These are phyloP conservation scores for Tympanuchus pallidicinctus DNA, from an alignment of 2,113 vertebrate species.

Conservation along the genomic window DNA sequence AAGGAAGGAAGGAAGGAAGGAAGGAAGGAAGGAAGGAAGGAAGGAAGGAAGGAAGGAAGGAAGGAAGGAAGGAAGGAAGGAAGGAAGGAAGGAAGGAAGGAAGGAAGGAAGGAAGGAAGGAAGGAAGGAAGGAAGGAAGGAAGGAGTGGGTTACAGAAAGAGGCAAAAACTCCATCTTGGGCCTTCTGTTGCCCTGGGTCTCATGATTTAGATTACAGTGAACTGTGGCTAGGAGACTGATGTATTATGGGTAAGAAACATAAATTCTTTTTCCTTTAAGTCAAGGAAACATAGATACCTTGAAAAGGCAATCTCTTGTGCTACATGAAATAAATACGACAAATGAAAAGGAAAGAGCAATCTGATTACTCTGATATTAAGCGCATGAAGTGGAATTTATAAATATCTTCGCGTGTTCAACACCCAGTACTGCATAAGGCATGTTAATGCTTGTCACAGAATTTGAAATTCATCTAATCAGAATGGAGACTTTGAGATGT, in stretches of 20 bases:
- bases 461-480: slow-evolving; percentile 44
- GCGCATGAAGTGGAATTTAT: slow-evolving; percentile 53
- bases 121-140: neutral
- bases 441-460: slow-evolving; percentile 46
- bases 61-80: too few species aligned
- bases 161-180: neutral
- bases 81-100: too few species aligned
- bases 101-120: neutral
- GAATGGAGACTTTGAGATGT: slow-evolving; percentile 36
- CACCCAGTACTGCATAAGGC: neutral
- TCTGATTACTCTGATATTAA: slow-evolving; percentile 54
- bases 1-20: too few species aligned
- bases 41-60: too few species aligned
- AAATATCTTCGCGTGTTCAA: slow-evolving; percentile 1
- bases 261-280: neutral
- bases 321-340: slow-evolving; percentile 17
- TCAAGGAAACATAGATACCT: neutral
- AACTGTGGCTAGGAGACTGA: neutral
- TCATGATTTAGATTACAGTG: neutral
- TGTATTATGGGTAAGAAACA: neutral
- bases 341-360: slow-evolving; percentile 39
- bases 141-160: neutral
- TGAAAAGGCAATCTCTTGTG: slow-evolving; percentile 4
- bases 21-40: too few species aligned
- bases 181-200: neutral